A percentile compares a stretch with the other conserved stretches of the same genome.
phyloP scores from a whole-genome alignment of 2,888 invertebrate species.

The Agonopterix arenella region DNA sequence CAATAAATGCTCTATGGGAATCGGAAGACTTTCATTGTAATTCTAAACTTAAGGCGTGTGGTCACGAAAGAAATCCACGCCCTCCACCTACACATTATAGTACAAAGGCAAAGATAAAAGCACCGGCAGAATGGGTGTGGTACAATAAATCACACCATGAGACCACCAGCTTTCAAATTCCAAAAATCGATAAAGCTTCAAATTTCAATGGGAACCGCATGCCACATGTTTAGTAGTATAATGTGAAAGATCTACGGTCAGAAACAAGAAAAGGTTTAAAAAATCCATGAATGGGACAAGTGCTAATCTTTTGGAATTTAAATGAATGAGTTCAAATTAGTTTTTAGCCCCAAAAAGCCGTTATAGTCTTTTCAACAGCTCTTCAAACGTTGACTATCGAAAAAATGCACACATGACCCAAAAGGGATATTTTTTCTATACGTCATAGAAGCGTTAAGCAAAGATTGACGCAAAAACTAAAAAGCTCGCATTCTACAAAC shows the following conservation, averaged over 20 bases:
- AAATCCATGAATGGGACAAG: slow-evolving; percentile 32
- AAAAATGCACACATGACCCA: slow-evolving; percentile 29
- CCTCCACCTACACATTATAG: slow-evolving; percentile 5
- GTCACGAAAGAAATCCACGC: slow-evolving; percentile 7
- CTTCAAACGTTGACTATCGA: slow-evolving; percentile 6
- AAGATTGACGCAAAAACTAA: slow-evolving; percentile 44
- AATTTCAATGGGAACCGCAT: slow-evolving; percentile 45
- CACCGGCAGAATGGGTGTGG: slow-evolving; percentile 16
- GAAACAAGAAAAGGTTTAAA: slow-evolving; percentile 17
- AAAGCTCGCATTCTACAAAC: slow-evolving; percentile 26
- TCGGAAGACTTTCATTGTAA: no score
- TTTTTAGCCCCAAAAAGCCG: slow-evolving; percentile 1
- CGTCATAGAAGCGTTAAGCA: slow-evolving; percentile 13
- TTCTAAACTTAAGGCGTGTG: neutral
- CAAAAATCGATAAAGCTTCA: slow-evolving; percentile 30
- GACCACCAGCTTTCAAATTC: slow-evolving; percentile 44
- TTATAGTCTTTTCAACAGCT: slow-evolving; percentile 1
- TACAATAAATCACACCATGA: slow-evolving; percentile 15
- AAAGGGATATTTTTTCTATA: slow-evolving; percentile 17
- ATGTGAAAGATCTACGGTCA: slow-evolving; percentile 28
- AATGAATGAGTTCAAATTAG: slow-evolving; percentile 22
- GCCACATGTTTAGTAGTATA: slow-evolving; percentile 29
- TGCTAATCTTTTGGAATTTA: slow-evolving; percentile 27
- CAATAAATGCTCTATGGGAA: no score
- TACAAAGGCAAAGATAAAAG: neutral